phyloP scores from a whole-genome alignment of 1,140 invertebrate genomes.

The Pogonomyrmex barbatus region DNA sequence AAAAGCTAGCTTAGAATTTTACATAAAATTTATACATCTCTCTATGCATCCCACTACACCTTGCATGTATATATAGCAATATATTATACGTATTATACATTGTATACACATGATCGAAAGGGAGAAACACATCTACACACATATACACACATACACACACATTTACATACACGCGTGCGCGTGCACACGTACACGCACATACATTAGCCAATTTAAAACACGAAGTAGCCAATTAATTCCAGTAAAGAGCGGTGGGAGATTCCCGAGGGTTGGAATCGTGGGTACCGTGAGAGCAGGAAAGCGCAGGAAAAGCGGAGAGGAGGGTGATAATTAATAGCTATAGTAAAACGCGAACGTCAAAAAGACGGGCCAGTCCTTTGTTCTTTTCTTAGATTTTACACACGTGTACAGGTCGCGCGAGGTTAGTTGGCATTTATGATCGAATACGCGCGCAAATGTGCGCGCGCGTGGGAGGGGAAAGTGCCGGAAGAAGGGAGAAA shows the following conservation, averaged over 20 bases:
- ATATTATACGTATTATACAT: slow-evolving; percentile 67
- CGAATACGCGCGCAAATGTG: neutral
- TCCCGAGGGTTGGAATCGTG: slow-evolving; percentile 42
- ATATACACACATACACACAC: neutral
- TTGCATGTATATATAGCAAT: slow-evolving; percentile 65
- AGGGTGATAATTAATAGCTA: slow-evolving; percentile 52
- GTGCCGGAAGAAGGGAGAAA: slow-evolving; percentile 17
- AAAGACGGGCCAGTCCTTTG: slow-evolving; percentile 71
- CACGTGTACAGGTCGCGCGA: slow-evolving; percentile 57
- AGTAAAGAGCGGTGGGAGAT: slow-evolving; percentile 29
- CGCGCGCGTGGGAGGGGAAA: slow-evolving; percentile 30
- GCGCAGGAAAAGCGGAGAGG: neutral
- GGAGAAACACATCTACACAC: slow-evolving; percentile 36
- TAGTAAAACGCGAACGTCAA: slow-evolving; percentile 62
- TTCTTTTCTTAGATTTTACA: slow-evolving; percentile 65
- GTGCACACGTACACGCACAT: neutral
- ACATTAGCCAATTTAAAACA: slow-evolving; percentile 42
- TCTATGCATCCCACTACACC: slow-evolving; percentile 9
- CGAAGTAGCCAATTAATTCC: slow-evolving; percentile 61
- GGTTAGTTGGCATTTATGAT: slow-evolving; percentile 59
- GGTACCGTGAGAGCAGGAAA: neutral
- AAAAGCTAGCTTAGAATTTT: neutral
- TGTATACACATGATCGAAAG: slow-evolving; percentile 61
- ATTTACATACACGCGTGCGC: neutral
- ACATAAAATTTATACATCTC: neutral